phyloP scores from a whole-genome alignment of 2,113 vertebrate genomes.

The Ahaetulla prasina region DNA sequence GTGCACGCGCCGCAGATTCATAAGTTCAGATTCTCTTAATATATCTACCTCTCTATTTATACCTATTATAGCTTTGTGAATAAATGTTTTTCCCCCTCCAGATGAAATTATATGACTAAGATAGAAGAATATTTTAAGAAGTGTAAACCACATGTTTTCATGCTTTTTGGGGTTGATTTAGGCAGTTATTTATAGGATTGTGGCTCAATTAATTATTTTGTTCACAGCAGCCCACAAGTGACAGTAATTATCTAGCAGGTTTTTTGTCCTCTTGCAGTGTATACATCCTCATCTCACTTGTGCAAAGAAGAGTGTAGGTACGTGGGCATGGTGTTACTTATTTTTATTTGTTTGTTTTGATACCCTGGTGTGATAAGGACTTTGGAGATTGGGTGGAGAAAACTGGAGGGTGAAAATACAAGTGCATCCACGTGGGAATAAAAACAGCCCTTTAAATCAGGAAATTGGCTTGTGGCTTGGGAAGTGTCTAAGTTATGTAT shows the following conservation, averaged over 20 bases:
- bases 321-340: constrained; percentile 16
- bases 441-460: background rate
- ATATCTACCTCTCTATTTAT: background rate
- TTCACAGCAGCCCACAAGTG: constrained; percentile 43
- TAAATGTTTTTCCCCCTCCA: background rate
- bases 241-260: constrained; percentile 50
- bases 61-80: background rate
- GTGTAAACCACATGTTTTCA: background rate
- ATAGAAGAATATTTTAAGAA: background rate
- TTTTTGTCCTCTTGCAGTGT: constrained; percentile 35
- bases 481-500: background rate
- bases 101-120: constrained; percentile 8
- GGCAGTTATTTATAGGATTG: constrained; percentile 27
- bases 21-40: constrained; percentile 10
- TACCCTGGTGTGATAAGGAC: background rate
- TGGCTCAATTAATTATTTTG: constrained; percentile 45
- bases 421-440: background rate
- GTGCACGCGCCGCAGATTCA: too few relatives aligned
- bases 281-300: background rate
- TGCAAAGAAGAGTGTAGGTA: background rate
- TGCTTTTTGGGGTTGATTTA: constrained; percentile 2
- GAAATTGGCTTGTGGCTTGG: background rate
- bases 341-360: constrained; percentile 7
- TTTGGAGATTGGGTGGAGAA: background rate
- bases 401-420: background rate